Conservation (phyloP, 2,797 vertebrate species). For the Oreochromis grahami region DNA sequence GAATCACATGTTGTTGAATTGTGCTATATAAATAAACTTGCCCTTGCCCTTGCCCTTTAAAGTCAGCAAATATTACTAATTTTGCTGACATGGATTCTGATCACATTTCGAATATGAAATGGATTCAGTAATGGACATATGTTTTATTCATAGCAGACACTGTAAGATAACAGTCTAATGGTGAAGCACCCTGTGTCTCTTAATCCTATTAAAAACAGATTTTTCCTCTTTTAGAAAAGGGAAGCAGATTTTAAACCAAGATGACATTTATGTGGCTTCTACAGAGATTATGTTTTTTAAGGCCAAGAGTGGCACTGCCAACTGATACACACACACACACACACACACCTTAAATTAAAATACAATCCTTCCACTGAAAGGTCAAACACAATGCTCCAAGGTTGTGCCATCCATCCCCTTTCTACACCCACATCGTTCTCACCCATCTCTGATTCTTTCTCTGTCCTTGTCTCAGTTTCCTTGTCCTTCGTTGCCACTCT, state of each 20-base stretch:
- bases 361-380: slow-evolving; percentile 16
- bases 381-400: slow-evolving; percentile 14
- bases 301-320: not conserved
- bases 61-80: not conserved
- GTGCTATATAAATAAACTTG: no score
- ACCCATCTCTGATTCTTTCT: not conserved
- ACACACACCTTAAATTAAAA: slow-evolving; percentile 9
- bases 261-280: slow-evolving; percentile 3
- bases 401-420: not conserved
- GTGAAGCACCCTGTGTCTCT: not conserved
- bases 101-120: not conserved
- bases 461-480: not conserved
- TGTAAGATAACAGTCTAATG: not conserved
- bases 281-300: not conserved
- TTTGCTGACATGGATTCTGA: not conserved
- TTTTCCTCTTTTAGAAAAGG: not conserved
- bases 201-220: not conserved
- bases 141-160: slow-evolving; percentile 29
- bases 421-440: not conserved
- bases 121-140: slow-evolving; percentile 17
- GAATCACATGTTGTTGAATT: no score
- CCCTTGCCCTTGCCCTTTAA: no score
- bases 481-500: not conserved
- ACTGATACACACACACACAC: not conserved
- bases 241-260: not conserved